Evolutionary conservation across 2,888 invertebrate genomes (phyloP).

Genomic region (Rhaphigaster nebulosa): DNA sequence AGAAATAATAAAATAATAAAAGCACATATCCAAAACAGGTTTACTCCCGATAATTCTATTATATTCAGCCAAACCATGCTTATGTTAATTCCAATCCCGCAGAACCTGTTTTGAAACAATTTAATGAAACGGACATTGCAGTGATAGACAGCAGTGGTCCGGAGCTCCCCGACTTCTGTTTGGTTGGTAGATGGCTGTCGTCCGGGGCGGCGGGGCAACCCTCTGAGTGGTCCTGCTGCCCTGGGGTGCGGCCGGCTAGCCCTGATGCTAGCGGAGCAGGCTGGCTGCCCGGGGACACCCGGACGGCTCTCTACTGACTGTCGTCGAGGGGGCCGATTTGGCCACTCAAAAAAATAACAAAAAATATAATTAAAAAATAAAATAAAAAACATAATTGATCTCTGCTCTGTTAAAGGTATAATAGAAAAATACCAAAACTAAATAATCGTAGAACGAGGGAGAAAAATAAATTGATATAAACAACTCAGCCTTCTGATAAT

Average conservation of each 20-base stretch:
- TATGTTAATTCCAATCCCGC: not conserved
- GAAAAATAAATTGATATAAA: too few relatives aligned
- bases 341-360: too few relatives aligned
- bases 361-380: too few relatives aligned
- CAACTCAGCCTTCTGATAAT: too few relatives aligned
- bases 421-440: too few relatives aligned
- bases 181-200: not conserved
- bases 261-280: not conserved
- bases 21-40: too few relatives aligned
- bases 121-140: not conserved
- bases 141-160: not conserved
- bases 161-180: not conserved
- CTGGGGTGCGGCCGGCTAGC: slow-evolving; percentile 9
- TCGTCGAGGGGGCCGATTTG: not conserved
- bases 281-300: not conserved
- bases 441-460: too few relatives aligned
- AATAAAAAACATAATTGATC: too few relatives aligned
- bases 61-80: not conserved
- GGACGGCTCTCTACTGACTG: not conserved
- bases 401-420: too few relatives aligned
- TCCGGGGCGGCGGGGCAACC: not conserved
- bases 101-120: not conserved
- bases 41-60: not conserved
- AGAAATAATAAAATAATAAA: too few relatives aligned
- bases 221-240: not conserved